Evolutionary conservation across 2,888 invertebrate species (phyloP).

Genomic region (Reticulitermes lucifugus): DNA sequence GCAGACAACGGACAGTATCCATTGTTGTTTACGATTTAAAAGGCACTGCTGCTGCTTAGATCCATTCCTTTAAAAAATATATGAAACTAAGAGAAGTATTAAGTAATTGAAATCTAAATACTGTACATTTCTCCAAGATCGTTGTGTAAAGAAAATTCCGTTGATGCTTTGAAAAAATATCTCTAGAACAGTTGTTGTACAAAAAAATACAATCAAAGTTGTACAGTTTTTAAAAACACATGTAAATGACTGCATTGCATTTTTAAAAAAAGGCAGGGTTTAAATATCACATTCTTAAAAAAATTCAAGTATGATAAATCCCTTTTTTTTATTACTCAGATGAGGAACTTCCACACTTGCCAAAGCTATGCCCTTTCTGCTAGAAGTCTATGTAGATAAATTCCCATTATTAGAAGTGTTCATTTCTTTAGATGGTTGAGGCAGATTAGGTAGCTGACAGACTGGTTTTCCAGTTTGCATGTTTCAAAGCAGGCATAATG

Average conservation of each 20-base stretch:
- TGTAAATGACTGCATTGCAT: conserved; percentile 37
- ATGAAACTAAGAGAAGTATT: conserved; percentile 33
- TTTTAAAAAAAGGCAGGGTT: conserved; percentile 39
- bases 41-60: conserved; percentile 42
- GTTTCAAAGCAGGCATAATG: background rate
- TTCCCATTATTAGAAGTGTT: background rate
- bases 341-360: conserved; percentile 31
- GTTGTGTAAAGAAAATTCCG: conserved; percentile 38
- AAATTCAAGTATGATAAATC: conserved; percentile 5
- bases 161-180: conserved; percentile 34
- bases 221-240: conserved; percentile 48
- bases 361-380: conserved; percentile 30
- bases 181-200: conserved; percentile 47
- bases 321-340: conserved; percentile 14
- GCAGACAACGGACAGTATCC: background rate
- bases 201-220: conserved; percentile 42
- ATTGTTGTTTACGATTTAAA: conserved; percentile 12
- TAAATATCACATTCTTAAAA: conserved; percentile 35
- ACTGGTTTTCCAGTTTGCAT: background rate
- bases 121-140: conserved; percentile 42
- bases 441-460: background rate
- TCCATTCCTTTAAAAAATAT: conserved; percentile 14
- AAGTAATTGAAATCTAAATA: conserved; percentile 34
- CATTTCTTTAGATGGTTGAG: background rate
- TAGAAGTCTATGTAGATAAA: background rate